These are phyloP conservation scores for Metalampra italica DNA, from an alignment of 2,888 invertebrate genomes.

Conservation along the genomic window DNA sequence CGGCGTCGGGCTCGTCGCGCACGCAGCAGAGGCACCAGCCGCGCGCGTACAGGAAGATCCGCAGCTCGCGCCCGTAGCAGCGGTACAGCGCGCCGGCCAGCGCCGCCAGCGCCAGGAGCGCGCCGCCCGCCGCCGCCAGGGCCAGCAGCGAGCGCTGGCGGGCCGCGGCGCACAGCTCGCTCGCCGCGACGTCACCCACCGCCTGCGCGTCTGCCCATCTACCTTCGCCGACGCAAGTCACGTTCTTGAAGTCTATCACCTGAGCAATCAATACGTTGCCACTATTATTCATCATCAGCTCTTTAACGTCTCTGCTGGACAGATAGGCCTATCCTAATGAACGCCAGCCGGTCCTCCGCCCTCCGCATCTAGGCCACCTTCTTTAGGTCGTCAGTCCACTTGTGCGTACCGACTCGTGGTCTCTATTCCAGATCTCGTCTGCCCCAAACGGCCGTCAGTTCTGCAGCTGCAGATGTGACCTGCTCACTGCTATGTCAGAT, in stretches of 20 bases:
- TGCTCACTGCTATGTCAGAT: no score
- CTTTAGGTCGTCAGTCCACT: no score
- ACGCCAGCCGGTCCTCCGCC: no score
- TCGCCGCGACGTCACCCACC: constrained; percentile 11
- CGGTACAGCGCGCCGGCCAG: constrained; percentile 10
- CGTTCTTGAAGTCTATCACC: constrained; percentile 15
- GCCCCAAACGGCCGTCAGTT: no score
- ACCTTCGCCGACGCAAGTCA: constrained; percentile 18
- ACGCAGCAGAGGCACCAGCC: constrained; percentile 16
- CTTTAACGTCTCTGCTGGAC: no score
- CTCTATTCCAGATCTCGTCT: no score
- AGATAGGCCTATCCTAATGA: no score
- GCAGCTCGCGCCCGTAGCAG: constrained; percentile 19
- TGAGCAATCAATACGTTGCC: neutral
- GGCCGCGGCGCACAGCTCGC: constrained; percentile 20
- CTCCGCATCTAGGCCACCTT: no score
- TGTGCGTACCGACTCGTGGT: no score
- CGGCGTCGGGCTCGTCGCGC: constrained; percentile 21
- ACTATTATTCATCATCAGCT: neutral
- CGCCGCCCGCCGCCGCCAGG: constrained; percentile 13
- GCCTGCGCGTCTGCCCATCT: neutral
- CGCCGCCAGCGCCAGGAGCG: constrained; percentile 6
- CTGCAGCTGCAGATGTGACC: no score
- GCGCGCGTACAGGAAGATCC: constrained; percentile 21
- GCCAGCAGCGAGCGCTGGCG: constrained; percentile 7